These are phyloP conservation scores for Drosophila trapezifrons DNA, from an alignment of 1,140 invertebrate species.

Conservation along the genomic window DNA sequence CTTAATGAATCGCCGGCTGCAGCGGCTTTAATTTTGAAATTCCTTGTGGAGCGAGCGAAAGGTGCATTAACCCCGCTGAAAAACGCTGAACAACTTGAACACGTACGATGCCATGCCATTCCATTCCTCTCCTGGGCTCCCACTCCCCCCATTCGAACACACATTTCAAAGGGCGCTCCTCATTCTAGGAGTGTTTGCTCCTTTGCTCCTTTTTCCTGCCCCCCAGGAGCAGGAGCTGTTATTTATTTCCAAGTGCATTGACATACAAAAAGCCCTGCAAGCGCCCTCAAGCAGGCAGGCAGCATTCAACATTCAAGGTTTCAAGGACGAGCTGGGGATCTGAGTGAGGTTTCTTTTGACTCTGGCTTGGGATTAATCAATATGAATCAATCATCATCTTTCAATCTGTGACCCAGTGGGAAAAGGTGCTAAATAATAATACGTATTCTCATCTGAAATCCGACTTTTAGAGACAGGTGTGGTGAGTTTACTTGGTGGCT, in stretches of 20 bases:
- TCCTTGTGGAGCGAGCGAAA: conserved; percentile 45
- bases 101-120: conserved; percentile 57
- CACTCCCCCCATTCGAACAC: conserved; percentile 17
- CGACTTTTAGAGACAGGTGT: conserved; percentile 3
- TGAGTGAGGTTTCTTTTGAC: neutral
- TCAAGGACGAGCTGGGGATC: conserved; percentile 29
- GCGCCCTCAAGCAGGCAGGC: conserved; percentile 65
- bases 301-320: conserved; percentile 42
- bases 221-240: conserved; percentile 19
- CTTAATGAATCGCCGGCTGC: conserved; percentile 42
- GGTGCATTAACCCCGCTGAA: conserved; percentile 69
- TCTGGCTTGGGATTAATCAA: conserved; percentile 22
- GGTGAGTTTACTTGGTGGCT: conserved; percentile 18
- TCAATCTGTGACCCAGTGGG: conserved; percentile 32
- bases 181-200: conserved; percentile 21
- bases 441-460: neutral
- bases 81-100: conserved; percentile 61
- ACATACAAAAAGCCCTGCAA: conserved; percentile 71
- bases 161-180: conserved; percentile 35
- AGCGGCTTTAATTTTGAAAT: conserved; percentile 70
- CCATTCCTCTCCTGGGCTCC: conserved; percentile 8
- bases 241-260: conserved; percentile 76
- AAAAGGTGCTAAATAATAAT: neutral
- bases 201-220: conserved; percentile 34
- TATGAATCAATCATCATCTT: conserved; percentile 25